Evolutionary conservation across 2,113 vertebrate species (phyloP), one percentile per base, ranked within the genome.

Genomic region (Dicentrarchus labrax): DNA sequence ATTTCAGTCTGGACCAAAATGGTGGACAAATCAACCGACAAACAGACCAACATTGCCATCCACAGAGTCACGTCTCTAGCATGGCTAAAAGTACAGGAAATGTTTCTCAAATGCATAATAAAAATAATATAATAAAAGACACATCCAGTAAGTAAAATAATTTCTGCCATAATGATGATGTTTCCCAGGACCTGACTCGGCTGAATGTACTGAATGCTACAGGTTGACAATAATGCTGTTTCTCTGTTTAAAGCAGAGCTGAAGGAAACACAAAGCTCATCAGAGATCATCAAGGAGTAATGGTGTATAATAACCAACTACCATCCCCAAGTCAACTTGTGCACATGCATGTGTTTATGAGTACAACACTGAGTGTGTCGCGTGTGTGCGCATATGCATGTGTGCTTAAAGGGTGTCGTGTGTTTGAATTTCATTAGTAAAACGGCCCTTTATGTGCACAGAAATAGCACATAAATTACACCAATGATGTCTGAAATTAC

Each of bases 401-500:
- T 84, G 78, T 85, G 85, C 81, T 85, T 87, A 82, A 83, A 72
- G 83, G 71, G 67, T 75, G 88, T 83, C 11, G 48, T 67, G 56
- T 48, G 71, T 53, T 54, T 65, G 76, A 68, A 89, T 84, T 93
- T 86, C 88, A 92, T 91, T 88, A 92, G 78, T 70, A 74, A 90
- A 91, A 89, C 54, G 0, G 48, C 84, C 24, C 16, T 89, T 91
- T 74, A 83, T 88, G 74, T 76, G 81, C 38, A n/a, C 67, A 72
- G 64, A 86, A 79, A 84, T 68, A 0, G 61, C 76, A 57, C 70
- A 89, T 88, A 87, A 89, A 86, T 91, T 69, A 85, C 78, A 80
- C 76, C 84, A 92, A 86, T 88, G 87, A 88, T 91, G 86, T 91
- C 86, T 89, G 83, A 88, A 92, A 91, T 83, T 81, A 82, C 83